Percentiles rank a stretch among this genome's conserved stretches.
Conservation (phyloP, 2,797 vertebrate genomes). For the Moxostoma hubbsi region DNA sequence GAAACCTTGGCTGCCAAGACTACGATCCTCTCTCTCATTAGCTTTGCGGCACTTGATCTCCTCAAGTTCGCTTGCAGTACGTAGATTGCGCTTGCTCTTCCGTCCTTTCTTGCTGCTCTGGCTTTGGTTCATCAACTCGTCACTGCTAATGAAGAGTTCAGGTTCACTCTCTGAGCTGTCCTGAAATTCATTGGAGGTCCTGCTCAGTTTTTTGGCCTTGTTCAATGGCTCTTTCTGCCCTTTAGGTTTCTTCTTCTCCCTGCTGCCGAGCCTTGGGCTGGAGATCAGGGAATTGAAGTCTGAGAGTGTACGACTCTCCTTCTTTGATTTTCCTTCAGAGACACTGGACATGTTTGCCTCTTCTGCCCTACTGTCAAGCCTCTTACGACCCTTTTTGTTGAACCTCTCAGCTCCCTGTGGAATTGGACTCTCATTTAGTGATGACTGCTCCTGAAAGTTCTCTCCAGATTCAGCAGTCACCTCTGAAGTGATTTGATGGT, state of each 20-base stretch:
- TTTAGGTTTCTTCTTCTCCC: slow-evolving; percentile 97
- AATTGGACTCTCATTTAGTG: slow-evolving; percentile 91
- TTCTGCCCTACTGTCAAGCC: slow-evolving; percentile 87
- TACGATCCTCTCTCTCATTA: slow-evolving; percentile 93
- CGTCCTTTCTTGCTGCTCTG: slow-evolving; percentile 97
- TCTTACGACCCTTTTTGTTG: slow-evolving; percentile 92
- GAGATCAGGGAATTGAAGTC: slow-evolving; percentile 97
- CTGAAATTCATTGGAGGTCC: slow-evolving; percentile 94
- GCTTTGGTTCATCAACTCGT: slow-evolving; percentile 98
- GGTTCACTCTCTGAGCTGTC: slow-evolving; percentile 99
- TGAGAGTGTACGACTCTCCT: slow-evolving; percentile 89
- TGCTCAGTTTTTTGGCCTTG: slow-evolving; percentile 92
- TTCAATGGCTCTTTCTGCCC: slow-evolving; percentile 93
- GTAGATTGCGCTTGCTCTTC: slow-evolving; percentile 93
- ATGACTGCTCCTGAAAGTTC: slow-evolving; percentile 94
- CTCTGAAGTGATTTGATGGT: slow-evolving; percentile 72
- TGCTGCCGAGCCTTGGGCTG: slow-evolving; percentile 90
- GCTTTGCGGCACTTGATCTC: slow-evolving; percentile 96
- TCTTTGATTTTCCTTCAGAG: slow-evolving; percentile 92
- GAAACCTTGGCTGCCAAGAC: slow-evolving; percentile 96
- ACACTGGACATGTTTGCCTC: slow-evolving; percentile 89
- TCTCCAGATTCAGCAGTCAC: slow-evolving; percentile 90
- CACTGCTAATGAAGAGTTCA: slow-evolving; percentile 96
- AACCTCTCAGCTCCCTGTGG: slow-evolving; percentile 93
- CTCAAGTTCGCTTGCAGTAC: slow-evolving; percentile 88